Percentiles rank a stretch among this genome's conserved stretches.
phyloP scores from a whole-genome alignment of 2,113 vertebrate genomes.

The Apistogramma diplotaenia region DNA sequence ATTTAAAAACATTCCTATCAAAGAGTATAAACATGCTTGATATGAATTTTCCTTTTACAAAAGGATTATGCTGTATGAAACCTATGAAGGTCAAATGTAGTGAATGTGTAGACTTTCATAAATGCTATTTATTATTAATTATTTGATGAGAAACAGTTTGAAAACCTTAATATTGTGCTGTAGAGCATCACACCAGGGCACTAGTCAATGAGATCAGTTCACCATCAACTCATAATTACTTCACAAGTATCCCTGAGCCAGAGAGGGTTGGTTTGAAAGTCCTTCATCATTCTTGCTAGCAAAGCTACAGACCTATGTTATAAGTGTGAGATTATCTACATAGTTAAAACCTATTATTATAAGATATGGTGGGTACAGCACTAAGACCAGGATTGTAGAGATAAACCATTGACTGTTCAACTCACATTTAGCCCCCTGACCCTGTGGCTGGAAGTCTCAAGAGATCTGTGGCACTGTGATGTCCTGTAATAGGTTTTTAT shows the following conservation, averaged over 20 bases:
- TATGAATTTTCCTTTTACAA: neutral
- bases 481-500: constrained; percentile 1
- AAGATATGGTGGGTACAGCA: neutral
- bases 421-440: constrained; percentile 13
- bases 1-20: neutral
- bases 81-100: neutral
- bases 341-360: constrained; percentile 1
- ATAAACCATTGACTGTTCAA: constrained; percentile 6
- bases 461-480: constrained; percentile 2
- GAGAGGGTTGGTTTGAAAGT: neutral
- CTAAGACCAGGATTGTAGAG: neutral
- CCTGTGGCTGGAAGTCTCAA: neutral
- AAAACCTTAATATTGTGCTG: neutral
- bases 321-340: neutral
- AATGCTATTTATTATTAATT: neutral
- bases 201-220: neutral
- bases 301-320: neutral
- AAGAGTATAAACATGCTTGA: neutral
- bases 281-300: neutral
- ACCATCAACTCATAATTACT: neutral
- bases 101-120: neutral
- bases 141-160: neutral
- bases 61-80: neutral
- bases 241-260: neutral
- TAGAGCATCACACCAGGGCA: neutral